These are phyloP conservation scores for Diplosoma virens DNA, from an alignment of 23 tunicate species.

Conservation along the genomic window DNA sequence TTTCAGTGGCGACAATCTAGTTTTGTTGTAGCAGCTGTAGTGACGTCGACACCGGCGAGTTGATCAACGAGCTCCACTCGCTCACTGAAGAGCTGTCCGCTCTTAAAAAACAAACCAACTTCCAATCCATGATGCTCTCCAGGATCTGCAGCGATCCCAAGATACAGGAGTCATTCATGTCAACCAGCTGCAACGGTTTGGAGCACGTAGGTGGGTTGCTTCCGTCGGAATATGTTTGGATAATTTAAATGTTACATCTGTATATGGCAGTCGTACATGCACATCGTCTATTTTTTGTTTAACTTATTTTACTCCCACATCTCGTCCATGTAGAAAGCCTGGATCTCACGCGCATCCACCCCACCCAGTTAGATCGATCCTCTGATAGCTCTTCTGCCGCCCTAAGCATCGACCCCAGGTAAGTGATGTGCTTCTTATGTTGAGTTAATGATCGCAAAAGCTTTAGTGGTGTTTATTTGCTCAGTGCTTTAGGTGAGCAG, in stretches of 20 bases:
- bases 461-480: too few relatives aligned
- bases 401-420: not conserved
- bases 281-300: too few relatives aligned
- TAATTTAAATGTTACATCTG: too few relatives aligned
- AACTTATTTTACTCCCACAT: too few relatives aligned
- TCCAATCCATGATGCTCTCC: constrained; percentile 27
- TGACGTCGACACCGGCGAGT: constrained; percentile 32
- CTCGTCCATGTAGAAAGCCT: too few relatives aligned
- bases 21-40: constrained; percentile 1
- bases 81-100: constrained; percentile 30
- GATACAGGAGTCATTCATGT: constrained; percentile 19
- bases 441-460: too few relatives aligned
- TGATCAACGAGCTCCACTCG: constrained; percentile 20
- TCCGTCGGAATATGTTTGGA: too few relatives aligned
- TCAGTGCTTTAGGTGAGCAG: too few relatives aligned
- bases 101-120: constrained; percentile 31
- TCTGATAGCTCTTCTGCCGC: not conserved
- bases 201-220: constrained; percentile 1
- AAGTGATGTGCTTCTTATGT: too few relatives aligned
- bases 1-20: not conserved
- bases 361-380: not conserved
- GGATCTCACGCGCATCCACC: too few relatives aligned
- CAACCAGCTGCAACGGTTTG: constrained; percentile 11
- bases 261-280: too few relatives aligned
- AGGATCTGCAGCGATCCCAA: constrained; percentile 22